These are phyloP conservation scores for Cylloceria caligata DNA, from an alignment of 2,888 invertebrate species.

Conservation along the genomic window DNA sequence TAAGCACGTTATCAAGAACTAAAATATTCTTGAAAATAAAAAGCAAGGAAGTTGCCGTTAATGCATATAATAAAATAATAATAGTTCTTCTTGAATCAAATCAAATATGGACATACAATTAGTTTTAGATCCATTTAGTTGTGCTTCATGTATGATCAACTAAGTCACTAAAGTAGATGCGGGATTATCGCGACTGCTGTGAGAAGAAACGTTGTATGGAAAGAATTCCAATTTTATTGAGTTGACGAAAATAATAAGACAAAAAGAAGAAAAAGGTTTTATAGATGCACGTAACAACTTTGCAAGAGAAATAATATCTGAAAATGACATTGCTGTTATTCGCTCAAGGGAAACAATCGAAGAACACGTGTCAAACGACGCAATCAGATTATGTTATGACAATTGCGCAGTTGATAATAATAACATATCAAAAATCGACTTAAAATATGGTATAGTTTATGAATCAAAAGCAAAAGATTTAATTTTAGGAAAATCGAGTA, in stretches of 20 bases:
- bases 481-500: not conserved
- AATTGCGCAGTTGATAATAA: not conserved
- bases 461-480: constrained; percentile 6
- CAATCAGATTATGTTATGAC: constrained; percentile 16
- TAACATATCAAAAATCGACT: not conserved
- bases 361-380: not conserved
- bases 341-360: constrained; percentile 18
- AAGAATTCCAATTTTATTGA: constrained; percentile 65
- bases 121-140: constrained; percentile 62
- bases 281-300: constrained; percentile 72
- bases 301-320: constrained; percentile 53
- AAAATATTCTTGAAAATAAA: constrained; percentile 34
- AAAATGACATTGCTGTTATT: constrained; percentile 4
- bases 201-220: constrained; percentile 70
- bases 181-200: constrained; percentile 60
- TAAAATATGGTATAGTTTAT: not conserved
- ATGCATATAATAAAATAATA: constrained; percentile 62
- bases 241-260: constrained; percentile 71
- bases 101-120: constrained; percentile 64
- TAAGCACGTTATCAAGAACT: constrained; percentile 27
- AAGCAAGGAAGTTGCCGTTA: constrained; percentile 57
- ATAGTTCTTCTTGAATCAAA: constrained; percentile 26
- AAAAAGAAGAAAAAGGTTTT: constrained; percentile 73
- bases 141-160: constrained; percentile 59
- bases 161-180: constrained; percentile 44